Base-by-base conservation (phyloP, 1,140 invertebrate species). In the Patella vulgata region DNA sequence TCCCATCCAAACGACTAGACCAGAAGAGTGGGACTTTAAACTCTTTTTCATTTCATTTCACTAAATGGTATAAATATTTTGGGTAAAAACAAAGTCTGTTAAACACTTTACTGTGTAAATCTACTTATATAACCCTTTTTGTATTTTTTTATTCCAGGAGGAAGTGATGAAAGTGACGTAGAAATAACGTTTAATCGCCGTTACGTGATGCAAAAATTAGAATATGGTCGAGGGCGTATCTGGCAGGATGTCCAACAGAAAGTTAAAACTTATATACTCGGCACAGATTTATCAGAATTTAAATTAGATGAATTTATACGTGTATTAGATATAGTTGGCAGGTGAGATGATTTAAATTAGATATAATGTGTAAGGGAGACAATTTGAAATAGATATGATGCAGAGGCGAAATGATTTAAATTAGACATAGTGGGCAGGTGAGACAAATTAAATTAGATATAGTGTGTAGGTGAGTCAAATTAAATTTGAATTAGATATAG, bases 211-310 rank as follows among this genome's bases (percentile, higher is more conserved):
- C 92, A 96, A 78, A 98, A 97, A 82, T 86, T 98, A 57, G 90
- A 94, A 70, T 91, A 91, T 66, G 95, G 95, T 11, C 85, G 94
- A 53, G 85, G 88, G 1, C 87, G 93, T 66, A 90, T 98, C 51
- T 98, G 96, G 96, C 91, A 94, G 68, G 96, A 98, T 71, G 91
- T 98, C 0, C 93, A 98, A 81, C 91, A 91, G 3, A 97, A 97
- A 86, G 91, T 98, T 5, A 73, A 77, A 2, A 88, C 88, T 28
- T 92, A 93, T 70, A 82, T 96, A 19, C 87, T 91, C 19, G 90
- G 89, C 43, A 90, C 89, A 17, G 90, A 94, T 73, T 81, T 95
- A n/a, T 89, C 90, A 2, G 86, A 88, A 51, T 94, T 93, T 78
- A 95, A 95, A 72, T 96, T 97, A 80, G 95, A 98, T 73, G 94